Base-by-base conservation (phyloP, 2,888 invertebrate species). In the Sicus ferrugineus region DNA sequence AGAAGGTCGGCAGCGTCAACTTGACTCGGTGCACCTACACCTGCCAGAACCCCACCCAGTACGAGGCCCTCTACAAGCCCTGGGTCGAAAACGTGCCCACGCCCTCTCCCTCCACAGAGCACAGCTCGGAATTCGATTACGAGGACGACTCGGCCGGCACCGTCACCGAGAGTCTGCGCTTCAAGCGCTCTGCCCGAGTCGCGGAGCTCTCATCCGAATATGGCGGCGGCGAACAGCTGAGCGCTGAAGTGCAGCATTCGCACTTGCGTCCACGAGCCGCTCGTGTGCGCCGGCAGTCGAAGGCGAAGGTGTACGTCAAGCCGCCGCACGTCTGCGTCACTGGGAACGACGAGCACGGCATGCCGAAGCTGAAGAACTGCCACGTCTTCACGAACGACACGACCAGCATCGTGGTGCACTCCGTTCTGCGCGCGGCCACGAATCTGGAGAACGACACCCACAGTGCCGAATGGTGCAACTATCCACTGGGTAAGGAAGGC, bases 11-110 rank as follows among this genome's bases (percentile, higher is more conserved):
- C 14, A 87, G 88, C 4, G 84, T 93, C 65, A 87, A 89, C 52
- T 87, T 93, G 69, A 89, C 89, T 28, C 88, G 89, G 46, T 93
- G 93, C 79, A 89, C 89, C 70, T 93, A 92, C 80, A 90, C 90
- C 0, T 93, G 93, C 77, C 88, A 89, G 46, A 85, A 83, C 74
- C 85, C 84, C 31, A 85, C 82, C 30, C 76, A 81, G 62, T 83
- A 84, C 34, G 82, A 85, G 71, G 80, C 78, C n/a, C 78, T 86
- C 73, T 84, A 84, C 62, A 80, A 78, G 28, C 81, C 83, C 31
- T 85, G 84, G 83, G 52, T 80, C 63, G 80, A 82, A 14, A 79
- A 79, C n/a, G 75, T 80, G 30, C 80, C 81, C 26, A 76, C 80
- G 2, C 76, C 78, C 19, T 75, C 80, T 0, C 82, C 84, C 0